A percentile compares a stretch with the other conserved stretches of the same genome.
Evolutionary conservation across 2,797 vertebrate genomes (phyloP).

Genomic region (Acrossocheilus wenchowensis): DNA sequence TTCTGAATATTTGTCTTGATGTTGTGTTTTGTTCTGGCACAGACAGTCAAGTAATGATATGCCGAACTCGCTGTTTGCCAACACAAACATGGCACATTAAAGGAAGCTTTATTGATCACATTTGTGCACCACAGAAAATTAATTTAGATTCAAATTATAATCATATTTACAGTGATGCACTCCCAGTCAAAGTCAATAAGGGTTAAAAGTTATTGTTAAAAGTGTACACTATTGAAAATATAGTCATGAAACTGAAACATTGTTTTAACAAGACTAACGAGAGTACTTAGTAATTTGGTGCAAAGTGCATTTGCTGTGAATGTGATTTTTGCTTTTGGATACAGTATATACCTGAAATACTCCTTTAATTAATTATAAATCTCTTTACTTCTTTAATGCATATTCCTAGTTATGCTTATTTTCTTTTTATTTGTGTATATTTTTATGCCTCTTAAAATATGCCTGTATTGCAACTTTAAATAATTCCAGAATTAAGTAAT

Average conservation of each 20-base stretch:
- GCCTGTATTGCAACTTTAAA: background rate
- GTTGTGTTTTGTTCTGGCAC: constrained; percentile 38
- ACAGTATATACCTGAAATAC: background rate
- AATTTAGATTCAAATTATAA: background rate
- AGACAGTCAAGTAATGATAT: background rate
- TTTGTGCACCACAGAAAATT: background rate
- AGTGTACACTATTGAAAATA: background rate
- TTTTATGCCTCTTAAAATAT: background rate
- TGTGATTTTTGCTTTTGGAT: background rate
- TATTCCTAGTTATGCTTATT: no score
- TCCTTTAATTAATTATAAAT: no score
- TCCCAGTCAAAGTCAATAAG: background rate
- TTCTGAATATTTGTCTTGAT: constrained; percentile 37
- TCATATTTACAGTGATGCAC: background rate
- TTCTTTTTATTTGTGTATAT: background rate
- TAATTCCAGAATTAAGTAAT: background rate
- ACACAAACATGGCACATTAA: background rate
- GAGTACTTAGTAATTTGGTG: background rate
- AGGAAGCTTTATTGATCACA: background rate
- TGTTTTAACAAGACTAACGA: background rate
- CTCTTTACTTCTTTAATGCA: background rate
- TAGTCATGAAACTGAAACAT: background rate
- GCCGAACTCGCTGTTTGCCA: background rate
- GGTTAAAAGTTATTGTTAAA: background rate
- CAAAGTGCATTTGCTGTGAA: background rate